These are phyloP conservation scores for Prunella strophiata DNA, from an alignment of 2,797 vertebrate genomes.

Conservation along the genomic window DNA sequence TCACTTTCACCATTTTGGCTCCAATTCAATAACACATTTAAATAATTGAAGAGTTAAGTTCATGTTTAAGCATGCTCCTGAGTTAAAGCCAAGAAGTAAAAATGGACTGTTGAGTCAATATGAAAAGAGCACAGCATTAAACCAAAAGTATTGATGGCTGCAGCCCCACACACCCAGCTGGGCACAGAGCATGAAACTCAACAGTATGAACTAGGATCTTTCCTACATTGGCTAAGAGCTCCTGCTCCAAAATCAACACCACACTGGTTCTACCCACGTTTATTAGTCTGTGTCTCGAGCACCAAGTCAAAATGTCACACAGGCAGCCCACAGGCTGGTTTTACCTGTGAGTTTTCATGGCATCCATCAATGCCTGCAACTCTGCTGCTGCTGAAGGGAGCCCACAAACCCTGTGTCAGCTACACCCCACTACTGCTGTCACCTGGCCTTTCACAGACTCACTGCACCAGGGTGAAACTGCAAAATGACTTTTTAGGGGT, in stretches of 20 bases:
- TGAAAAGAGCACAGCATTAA: not conserved
- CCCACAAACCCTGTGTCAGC: not conserved
- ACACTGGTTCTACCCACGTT: not conserved
- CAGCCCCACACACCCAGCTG: not conserved
- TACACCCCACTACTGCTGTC: not conserved
- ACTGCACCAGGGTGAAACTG: not conserved
- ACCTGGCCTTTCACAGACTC: not conserved
- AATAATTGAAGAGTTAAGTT: not conserved
- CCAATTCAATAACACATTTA: not conserved
- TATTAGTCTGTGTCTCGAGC: not conserved
- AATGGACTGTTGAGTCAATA: not conserved
- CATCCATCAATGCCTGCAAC: not conserved
- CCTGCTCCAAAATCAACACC: not conserved
- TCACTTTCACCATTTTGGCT: not conserved
- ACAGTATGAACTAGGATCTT: fast-evolving
- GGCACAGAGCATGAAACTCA: not conserved
- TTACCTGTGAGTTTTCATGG: fast-evolving
- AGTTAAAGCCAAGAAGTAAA: not conserved
- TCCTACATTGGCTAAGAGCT: not conserved
- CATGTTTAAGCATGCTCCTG: not conserved
- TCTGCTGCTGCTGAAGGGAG: not conserved
- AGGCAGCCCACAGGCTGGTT: not conserved
- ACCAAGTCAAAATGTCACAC: not conserved
- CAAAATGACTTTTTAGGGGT: not conserved
- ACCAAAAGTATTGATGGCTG: not conserved